Percentiles rank a stretch among this genome's conserved stretches.
Evolutionary conservation across 2,888 invertebrate species (phyloP).

Genomic region (Caenorhabditis sp.): DNA sequence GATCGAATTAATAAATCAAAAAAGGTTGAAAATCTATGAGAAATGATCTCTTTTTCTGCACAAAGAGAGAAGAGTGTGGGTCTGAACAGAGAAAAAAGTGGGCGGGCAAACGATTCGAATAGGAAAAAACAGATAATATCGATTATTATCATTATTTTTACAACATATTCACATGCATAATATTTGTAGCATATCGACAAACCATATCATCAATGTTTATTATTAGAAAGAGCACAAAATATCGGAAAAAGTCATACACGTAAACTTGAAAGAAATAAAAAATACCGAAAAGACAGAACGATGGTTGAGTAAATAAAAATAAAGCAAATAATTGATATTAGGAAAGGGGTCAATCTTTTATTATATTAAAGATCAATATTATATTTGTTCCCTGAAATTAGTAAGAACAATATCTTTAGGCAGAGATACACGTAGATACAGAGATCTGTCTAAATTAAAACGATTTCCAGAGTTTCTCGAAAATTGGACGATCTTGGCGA

Average conservation of each 20-base stretch:
- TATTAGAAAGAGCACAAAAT: too few relatives aligned
- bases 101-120: neutral
- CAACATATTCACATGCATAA: too few relatives aligned
- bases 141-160: too few relatives aligned
- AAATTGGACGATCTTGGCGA: constrained; percentile 37
- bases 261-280: neutral
- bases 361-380: neutral
- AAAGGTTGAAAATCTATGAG: neutral
- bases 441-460: constrained; percentile 1
- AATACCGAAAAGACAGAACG: neutral
- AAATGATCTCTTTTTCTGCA: neutral
- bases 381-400: constrained; percentile 25
- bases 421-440: constrained; percentile 1
- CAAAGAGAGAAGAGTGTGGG: neutral
- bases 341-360: neutral
- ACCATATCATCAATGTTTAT: too few relatives aligned
- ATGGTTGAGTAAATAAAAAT: neutral
- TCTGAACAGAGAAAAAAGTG: neutral
- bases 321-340: neutral
- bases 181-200: too few relatives aligned
- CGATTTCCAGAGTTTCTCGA: constrained; percentile 24
- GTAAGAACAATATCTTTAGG: constrained; percentile 9
- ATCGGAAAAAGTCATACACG: too few relatives aligned
- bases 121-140: neutral
- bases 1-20: neutral